Evolutionary conservation across 23 tunicate genomes (phyloP).

Genomic region (Pegea sp.): DNA sequence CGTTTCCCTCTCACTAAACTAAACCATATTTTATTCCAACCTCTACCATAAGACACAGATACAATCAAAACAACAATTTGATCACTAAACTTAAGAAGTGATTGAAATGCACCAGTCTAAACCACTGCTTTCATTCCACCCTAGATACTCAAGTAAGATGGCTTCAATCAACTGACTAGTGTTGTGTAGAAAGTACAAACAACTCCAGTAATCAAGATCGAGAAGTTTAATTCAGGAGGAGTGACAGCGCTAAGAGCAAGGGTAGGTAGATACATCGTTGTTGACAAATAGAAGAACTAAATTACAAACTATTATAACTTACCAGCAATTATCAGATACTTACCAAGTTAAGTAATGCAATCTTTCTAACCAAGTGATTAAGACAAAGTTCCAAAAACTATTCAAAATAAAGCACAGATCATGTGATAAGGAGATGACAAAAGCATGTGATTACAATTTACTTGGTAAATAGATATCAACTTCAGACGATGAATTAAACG

Average conservation of each 20-base stretch:
- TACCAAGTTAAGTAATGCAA: slow-evolving; percentile 3
- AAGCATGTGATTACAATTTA: too few relatives aligned
- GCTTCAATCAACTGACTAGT: slow-evolving; percentile 16
- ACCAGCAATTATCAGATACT: too few relatives aligned
- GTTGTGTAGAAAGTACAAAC: slow-evolving; percentile 27
- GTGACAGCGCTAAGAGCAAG: too few relatives aligned
- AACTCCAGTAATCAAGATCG: slow-evolving; percentile 4
- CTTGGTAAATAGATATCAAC: slow-evolving; percentile 23
- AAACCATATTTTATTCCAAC: slow-evolving; percentile 1
- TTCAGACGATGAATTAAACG: slow-evolving; percentile 25
- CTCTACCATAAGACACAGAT: slow-evolving; percentile 1
- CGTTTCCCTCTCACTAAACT: slow-evolving; percentile 7
- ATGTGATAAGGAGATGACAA: too few relatives aligned
- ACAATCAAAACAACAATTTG: slow-evolving; percentile 4
- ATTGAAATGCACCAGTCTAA: slow-evolving; percentile 16
- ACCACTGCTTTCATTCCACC: slow-evolving; percentile 31
- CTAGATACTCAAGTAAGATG: too few relatives aligned
- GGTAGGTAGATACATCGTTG: too few relatives aligned
- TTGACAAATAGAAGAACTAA: too few relatives aligned
- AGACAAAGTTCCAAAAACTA: too few relatives aligned
- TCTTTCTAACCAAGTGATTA: too few relatives aligned
- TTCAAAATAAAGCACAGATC: too few relatives aligned
- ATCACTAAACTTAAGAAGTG: slow-evolving; percentile 5
- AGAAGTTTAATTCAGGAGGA: slow-evolving; percentile 8
- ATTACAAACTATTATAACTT: too few relatives aligned